Conservation (phyloP, 2,113 vertebrate species). For the Canis aureus region DNA sequence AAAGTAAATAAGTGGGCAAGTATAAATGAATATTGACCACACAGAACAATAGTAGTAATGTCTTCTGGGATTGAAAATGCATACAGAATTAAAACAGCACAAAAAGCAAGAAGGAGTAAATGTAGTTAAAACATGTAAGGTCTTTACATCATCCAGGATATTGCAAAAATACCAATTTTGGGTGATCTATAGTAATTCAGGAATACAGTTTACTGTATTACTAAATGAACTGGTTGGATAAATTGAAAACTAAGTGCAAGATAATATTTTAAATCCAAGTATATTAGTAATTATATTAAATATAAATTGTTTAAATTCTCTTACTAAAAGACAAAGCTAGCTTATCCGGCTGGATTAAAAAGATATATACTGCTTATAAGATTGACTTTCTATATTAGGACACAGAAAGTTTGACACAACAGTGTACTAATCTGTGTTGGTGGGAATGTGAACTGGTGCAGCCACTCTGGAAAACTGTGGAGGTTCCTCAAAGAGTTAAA, state of each 20-base stretch:
- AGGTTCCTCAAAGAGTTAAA: too few species aligned
- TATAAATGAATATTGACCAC: not conserved
- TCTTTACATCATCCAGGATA: not conserved
- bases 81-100: not conserved
- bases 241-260: not conserved
- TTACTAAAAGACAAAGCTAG: not conserved
- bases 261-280: not conserved
- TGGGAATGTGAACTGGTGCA: too few species aligned
- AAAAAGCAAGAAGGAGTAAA: not conserved
- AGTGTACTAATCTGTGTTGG: not conserved
- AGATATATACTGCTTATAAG: not conserved
- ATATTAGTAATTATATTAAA: slow-evolving; percentile 7
- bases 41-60: not conserved
- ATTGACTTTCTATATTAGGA: not conserved
- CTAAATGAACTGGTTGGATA: not conserved
- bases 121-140: not conserved
- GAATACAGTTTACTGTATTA: not conserved
- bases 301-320: slow-evolving; percentile 5
- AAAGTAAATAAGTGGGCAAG: not conserved
- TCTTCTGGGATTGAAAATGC: not conserved
- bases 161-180: not conserved
- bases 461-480: too few species aligned
- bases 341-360: not conserved
- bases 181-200: not conserved
- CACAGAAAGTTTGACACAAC: not conserved